Percentiles rank a stretch among this genome's conserved stretches.
Evolutionary conservation across 2,113 vertebrate genomes (phyloP).

Genomic region (Psilopsiagon aymara): DNA sequence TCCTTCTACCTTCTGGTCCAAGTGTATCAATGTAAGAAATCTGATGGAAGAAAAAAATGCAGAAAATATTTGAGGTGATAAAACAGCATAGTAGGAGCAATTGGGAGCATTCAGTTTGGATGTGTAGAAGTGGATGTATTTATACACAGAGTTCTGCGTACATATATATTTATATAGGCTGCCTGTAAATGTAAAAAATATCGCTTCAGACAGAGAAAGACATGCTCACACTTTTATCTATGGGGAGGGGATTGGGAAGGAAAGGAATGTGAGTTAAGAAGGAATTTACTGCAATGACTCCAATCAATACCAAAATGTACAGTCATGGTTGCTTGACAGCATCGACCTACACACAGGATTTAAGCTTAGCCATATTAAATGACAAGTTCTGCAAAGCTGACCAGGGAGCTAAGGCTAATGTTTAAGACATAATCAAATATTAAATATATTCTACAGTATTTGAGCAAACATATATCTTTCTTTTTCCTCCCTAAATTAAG

Average conservation of each 20-base stretch:
- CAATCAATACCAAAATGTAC: constrained; percentile 85
- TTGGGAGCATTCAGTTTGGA: constrained; percentile 27
- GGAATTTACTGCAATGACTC: constrained; percentile 78
- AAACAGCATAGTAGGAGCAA: constrained; percentile 38
- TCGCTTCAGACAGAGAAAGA: constrained; percentile 35
- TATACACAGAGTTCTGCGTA: neutral
- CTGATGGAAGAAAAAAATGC: constrained; percentile 66
- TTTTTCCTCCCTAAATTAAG: constrained; percentile 55
- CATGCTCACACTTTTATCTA: constrained; percentile 72
- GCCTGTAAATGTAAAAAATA: constrained; percentile 51
- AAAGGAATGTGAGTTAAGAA: constrained; percentile 74
- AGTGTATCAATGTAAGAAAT: constrained; percentile 82
- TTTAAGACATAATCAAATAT: constrained; percentile 77
- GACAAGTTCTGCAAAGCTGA: constrained; percentile 79
- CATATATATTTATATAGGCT: constrained; percentile 59
- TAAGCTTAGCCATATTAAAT: constrained; percentile 76
- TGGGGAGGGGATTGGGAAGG: constrained; percentile 65
- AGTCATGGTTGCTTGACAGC: constrained; percentile 83
- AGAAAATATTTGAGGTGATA: constrained; percentile 33
- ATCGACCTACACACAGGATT: constrained; percentile 78
- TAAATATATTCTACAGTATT: constrained; percentile 68
- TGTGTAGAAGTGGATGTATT: neutral
- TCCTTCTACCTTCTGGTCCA: constrained; percentile 74
- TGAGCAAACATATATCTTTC: constrained; percentile 59
- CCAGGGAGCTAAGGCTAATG: constrained; percentile 64